phyloP scores from a whole-genome alignment of 2,797 vertebrate species.

The Cetoscarus ocellatus region DNA sequence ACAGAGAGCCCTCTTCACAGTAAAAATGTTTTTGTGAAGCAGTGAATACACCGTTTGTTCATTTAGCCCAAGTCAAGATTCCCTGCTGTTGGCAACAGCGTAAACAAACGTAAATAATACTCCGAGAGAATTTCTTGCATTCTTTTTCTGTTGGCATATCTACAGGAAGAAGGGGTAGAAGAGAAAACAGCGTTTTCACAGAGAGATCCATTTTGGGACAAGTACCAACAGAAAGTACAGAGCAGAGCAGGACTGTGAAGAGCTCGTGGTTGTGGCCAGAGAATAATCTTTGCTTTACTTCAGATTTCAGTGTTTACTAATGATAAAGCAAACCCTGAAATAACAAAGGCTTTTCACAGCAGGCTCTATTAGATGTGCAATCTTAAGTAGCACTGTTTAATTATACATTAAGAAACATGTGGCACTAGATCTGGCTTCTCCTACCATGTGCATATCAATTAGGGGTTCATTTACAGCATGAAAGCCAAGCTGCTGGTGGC shows the following conservation, averaged over 20 bases:
- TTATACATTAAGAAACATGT: slow-evolving; percentile 60
- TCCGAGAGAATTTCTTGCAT: slow-evolving; percentile 37
- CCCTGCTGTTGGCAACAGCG: slow-evolving; percentile 23
- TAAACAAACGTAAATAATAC: slow-evolving; percentile 31
- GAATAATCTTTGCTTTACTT: slow-evolving; percentile 16
- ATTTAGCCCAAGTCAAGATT: slow-evolving; percentile 13
- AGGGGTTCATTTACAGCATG: slow-evolving; percentile 4
- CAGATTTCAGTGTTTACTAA: slow-evolving; percentile 12
- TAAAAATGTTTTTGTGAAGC: slow-evolving; percentile 1
- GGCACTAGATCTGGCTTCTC: slow-evolving; percentile 39
- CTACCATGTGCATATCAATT: slow-evolving; percentile 36
- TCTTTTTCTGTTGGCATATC: slow-evolving; percentile 40
- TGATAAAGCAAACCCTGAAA: slow-evolving; percentile 9
- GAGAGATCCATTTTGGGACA: slow-evolving; percentile 40
- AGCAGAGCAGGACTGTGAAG: slow-evolving; percentile 3
- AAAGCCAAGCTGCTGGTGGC: not conserved
- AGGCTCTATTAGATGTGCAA: not conserved
- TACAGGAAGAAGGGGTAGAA: not conserved
- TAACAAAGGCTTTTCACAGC: slow-evolving; percentile 3
- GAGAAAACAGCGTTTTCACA: slow-evolving; percentile 14
- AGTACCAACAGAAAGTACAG: slow-evolving; percentile 44
- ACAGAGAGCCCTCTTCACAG: not conserved
- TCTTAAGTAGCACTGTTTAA: slow-evolving; percentile 50
- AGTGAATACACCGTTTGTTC: slow-evolving; percentile 30
- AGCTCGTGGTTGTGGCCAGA: not conserved